Base-by-base conservation (phyloP, 1,140 invertebrate genomes). In the Brachionus sp. region DNA sequence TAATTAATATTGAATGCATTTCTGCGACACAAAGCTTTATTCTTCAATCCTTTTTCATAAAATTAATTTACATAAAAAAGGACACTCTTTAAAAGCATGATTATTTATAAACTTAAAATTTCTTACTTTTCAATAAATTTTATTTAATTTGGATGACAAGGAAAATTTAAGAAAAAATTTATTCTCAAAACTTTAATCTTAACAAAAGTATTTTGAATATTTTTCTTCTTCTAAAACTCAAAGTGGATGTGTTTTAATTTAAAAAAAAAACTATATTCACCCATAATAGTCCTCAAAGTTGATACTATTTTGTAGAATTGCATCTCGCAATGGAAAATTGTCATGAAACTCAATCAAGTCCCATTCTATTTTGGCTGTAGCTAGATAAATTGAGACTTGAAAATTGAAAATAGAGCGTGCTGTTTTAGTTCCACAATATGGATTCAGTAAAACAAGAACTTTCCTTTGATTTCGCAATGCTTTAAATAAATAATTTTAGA, bases 391-490 rank as follows among this genome's bases (percentile, higher is more conserved):
- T 42, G 46, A 39, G 7, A 80, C 33, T 25, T 80, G 77, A 57
- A 62, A 66, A 44, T 80, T 80, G 57, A 80, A 80, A 12, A 80
- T 50, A 1, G 77, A 80, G 12, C 77, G 77, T 10, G 77, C 57
- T 57, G 23, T 19, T 42, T 80, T 80, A 29, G 29, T 53, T 25
- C 77, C 77, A n/a, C 35, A 19, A 44, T 80, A 80, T 3, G 77
- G 77, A 62, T 80, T 80, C 19, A 80, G 25, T 16, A 80, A 13
- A 16, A 80, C 50, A 33, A 80, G 12, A n/a, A 80, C 50, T 80
- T 66, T 39, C 16, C 25, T 57, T 25, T 12, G 16, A 33, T 37
- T 23, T 16, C 39, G 6, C 50, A 80, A 16, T 23, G 16, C 77
- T 80, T 62, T 35, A 23, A 37, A 10, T 10, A 2, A 33, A 66